Conservation (phyloP, 1,140 invertebrate genomes). For the Pseudomyrmex sp. region DNA sequence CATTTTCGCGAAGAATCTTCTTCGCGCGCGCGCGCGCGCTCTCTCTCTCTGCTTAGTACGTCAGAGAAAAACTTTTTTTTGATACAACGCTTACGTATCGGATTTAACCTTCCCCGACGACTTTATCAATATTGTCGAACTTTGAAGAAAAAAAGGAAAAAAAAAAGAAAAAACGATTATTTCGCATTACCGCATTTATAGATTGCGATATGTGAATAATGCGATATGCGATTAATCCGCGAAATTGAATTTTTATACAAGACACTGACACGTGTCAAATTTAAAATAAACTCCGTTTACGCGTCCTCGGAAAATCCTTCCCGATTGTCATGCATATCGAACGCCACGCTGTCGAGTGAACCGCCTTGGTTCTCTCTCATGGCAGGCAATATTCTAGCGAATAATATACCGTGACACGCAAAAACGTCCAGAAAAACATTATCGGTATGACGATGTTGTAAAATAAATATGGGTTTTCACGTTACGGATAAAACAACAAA, state of each 20-base stretch:
- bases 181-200: not conserved
- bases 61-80: not conserved
- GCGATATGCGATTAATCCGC: not conserved
- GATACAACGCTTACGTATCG: not conserved
- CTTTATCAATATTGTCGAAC: not conserved
- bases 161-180: no score
- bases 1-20: not conserved
- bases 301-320: not conserved
- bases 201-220: not conserved
- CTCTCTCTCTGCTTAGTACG: no score
- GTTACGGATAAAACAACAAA: not conserved
- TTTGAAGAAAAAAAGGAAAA: no score
- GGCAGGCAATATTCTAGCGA: constrained; percentile 19
- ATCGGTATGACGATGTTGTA: not conserved
- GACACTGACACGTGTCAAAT: constrained; percentile 13
- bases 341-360: not conserved
- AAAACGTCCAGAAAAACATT: not conserved
- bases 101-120: not conserved
- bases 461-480: constrained; percentile 12
- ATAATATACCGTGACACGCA: not conserved
- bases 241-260: constrained; percentile 20
- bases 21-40: no score
- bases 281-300: constrained; percentile 36
- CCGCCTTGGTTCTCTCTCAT: not conserved
- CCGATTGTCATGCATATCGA: constrained; percentile 30